Evolutionary conservation across 2,888 invertebrate genomes (phyloP).

Genomic region (Euzophera pinguis): DNA sequence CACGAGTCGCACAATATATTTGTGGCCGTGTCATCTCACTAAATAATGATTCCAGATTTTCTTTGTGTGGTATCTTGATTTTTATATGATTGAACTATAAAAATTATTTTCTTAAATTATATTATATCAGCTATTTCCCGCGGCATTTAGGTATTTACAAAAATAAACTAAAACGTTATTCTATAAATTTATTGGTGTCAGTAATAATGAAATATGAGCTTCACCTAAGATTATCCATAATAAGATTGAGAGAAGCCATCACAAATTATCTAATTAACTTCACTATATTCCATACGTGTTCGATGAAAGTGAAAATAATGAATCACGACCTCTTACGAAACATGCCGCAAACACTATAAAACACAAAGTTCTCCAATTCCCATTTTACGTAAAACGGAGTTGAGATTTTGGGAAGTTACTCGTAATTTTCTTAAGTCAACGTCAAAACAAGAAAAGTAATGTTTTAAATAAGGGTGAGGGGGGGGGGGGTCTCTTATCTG

Average conservation of each 20-base stretch:
- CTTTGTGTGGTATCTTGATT: background rate
- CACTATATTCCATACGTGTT: constrained; percentile 1
- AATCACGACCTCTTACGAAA: background rate
- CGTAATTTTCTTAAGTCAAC: constrained; percentile 31
- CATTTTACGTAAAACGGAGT: constrained; percentile 10
- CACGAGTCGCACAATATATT: constrained; percentile 14
- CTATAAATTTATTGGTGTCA: no score
- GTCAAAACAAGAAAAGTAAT: constrained; percentile 43
- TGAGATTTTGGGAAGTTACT: constrained; percentile 26
- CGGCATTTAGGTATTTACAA: no score
- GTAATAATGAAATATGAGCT: background rate
- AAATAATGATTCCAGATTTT: constrained; percentile 7
- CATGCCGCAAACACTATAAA: background rate
- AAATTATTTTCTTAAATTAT: no score
- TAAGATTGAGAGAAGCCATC: background rate
- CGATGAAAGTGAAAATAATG: constrained; percentile 3
- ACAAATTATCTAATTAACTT: background rate
- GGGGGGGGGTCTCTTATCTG: constrained; percentile 45
- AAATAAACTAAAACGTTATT: no score
- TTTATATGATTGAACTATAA: background rate
- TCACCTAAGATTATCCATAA: background rate
- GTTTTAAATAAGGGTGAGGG: constrained; percentile 51
- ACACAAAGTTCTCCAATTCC: constrained; percentile 7
- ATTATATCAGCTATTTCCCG: no score
- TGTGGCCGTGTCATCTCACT: constrained; percentile 15